Percentiles rank a stretch among this genome's conserved stretches.
These are phyloP conservation scores for Phenganax subtilis DNA, from an alignment of 92 coral and sea anemone genomes.

Conservation along the genomic window DNA sequence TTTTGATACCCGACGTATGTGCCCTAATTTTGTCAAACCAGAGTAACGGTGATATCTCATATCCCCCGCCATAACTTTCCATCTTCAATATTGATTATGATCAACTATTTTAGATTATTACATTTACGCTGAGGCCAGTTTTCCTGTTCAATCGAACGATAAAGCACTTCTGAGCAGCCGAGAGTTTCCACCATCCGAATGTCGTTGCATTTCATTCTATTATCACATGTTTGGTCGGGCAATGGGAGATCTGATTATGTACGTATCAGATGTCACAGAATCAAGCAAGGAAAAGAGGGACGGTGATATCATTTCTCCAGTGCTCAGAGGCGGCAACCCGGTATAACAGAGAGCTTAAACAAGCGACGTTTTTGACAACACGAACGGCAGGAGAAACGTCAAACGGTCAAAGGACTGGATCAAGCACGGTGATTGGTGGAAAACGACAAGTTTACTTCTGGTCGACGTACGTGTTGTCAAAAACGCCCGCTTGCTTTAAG, in stretches of 20 bases:
- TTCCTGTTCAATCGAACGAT: constrained; percentile 50
- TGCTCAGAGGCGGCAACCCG: too few species aligned
- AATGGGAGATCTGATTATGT: constrained; percentile 68
- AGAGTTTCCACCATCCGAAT: constrained; percentile 52
- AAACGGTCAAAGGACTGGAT: too few species aligned
- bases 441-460: too few species aligned
- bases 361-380: too few species aligned
- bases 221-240: constrained; percentile 76
- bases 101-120: constrained; percentile 45
- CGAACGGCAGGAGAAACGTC: too few species aligned
- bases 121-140: constrained; percentile 55
- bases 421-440: too few species aligned
- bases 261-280: constrained; percentile 26
- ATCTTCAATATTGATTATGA: background rate
- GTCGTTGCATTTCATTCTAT: constrained; percentile 72
- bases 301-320: too few species aligned
- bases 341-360: too few species aligned
- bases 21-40: background rate
- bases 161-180: constrained; percentile 58
- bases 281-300: too few species aligned
- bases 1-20: background rate
- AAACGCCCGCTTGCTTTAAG: too few species aligned
- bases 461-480: too few species aligned
- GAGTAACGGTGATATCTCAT: background rate
- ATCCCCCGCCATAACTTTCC: background rate